A percentile compares a stretch with the other conserved stretches of the same genome.
Evolutionary conservation across 2,888 invertebrate genomes (phyloP).

Genomic region (Standfussiana lucernea): DNA sequence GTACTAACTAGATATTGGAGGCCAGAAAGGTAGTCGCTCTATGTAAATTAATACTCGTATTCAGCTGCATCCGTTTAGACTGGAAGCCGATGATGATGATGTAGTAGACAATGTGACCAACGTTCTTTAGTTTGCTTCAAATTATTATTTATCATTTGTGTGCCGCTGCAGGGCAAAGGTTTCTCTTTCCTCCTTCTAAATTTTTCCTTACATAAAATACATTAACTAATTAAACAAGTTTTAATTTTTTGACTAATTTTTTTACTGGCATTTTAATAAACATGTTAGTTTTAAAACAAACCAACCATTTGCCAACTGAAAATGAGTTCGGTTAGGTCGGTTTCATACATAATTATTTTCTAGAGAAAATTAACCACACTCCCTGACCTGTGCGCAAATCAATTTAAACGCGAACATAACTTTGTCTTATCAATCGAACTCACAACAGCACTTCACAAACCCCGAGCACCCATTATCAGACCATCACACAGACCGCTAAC

Average conservation of each 20-base stretch:
- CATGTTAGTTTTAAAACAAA: neutral
- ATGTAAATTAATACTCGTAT: no score
- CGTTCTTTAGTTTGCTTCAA: neutral
- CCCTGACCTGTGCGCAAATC: neutral
- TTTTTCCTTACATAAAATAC: neutral
- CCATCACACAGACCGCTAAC: slow-evolving; percentile 45
- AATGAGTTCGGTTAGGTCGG: neutral
- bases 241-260: neutral
- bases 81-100: no score
- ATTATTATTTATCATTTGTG: neutral
- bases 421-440: slow-evolving; percentile 45
- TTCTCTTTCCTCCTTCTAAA: no score
- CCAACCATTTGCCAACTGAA: neutral
- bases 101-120: no score
- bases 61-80: no score
- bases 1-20: no score
- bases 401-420: slow-evolving; percentile 2
- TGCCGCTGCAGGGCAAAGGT: neutral
- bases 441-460: slow-evolving; percentile 23
- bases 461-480: slow-evolving; percentile 33
- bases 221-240: neutral
- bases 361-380: neutral
- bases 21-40: no score
- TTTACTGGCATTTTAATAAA: neutral
- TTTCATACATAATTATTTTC: neutral